Conservation (phyloP, 2,797 vertebrate genomes). For the Brachyalestes nurse region DNA sequence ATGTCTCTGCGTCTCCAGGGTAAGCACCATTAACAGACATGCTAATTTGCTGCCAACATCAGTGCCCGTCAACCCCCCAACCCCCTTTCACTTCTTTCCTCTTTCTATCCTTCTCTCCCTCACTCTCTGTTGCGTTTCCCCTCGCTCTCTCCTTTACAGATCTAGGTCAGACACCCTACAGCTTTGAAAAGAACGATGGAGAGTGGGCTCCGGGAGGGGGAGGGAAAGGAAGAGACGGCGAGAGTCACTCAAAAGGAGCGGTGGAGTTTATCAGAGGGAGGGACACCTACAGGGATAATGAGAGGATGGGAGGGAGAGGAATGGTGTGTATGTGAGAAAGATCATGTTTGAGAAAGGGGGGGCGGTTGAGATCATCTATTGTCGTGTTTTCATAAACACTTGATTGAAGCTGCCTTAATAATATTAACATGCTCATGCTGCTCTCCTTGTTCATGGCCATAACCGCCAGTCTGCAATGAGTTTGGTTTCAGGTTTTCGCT, state of each 20-base stretch:
- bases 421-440: conserved; percentile 35
- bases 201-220: conserved; percentile 10
- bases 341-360: conserved; percentile 29
- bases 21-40: conserved; percentile 64
- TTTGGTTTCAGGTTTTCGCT: too few relatives aligned
- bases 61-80: conserved; percentile 51
- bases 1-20: conserved; percentile 40
- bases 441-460: too few relatives aligned
- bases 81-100: background rate
- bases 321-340: conserved; percentile 54
- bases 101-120: conserved; percentile 19
- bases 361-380: conserved; percentile 28
- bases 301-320: conserved; percentile 30
- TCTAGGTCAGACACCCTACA: conserved; percentile 74
- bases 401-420: conserved; percentile 44
- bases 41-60: conserved; percentile 68
- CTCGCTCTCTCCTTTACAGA: conserved; percentile 60
- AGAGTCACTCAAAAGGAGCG: conserved; percentile 72
- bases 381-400: conserved; percentile 46
- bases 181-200: conserved; percentile 52
- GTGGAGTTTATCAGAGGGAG: conserved; percentile 67
- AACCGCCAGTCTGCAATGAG: too few relatives aligned
- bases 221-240: conserved; percentile 60
- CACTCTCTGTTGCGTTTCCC: conserved; percentile 14
- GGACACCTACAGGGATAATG: conserved; percentile 65